Evolutionary conservation across 2,888 invertebrate genomes (phyloP).

Genomic region (Merodon equestris): DNA sequence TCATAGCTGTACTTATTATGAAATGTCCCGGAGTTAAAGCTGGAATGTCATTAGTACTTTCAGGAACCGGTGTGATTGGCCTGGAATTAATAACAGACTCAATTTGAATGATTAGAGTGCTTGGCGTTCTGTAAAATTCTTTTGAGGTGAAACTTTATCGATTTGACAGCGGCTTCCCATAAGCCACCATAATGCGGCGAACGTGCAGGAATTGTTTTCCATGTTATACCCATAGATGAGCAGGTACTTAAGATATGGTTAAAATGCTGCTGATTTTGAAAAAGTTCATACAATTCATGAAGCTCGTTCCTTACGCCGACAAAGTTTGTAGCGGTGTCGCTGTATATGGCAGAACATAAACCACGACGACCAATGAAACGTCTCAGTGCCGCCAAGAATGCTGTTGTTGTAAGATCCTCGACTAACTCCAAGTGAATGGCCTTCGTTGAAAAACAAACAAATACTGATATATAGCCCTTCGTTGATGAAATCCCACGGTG

Average conservation of each 20-base stretch:
- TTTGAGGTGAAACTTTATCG: slow-evolving; percentile 28
- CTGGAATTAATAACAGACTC: slow-evolving; percentile 52
- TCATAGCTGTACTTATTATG: slow-evolving; percentile 50
- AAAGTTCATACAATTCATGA: slow-evolving; percentile 20
- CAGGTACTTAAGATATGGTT: slow-evolving; percentile 30
- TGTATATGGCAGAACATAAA: slow-evolving; percentile 40
- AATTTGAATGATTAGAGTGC: slow-evolving; percentile 40
- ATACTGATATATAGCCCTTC: slow-evolving; percentile 6
- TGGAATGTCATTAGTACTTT: slow-evolving; percentile 40
- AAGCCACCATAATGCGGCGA: slow-evolving; percentile 59
- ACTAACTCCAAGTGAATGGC: slow-evolving; percentile 57
- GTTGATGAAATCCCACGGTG: too few relatives aligned
- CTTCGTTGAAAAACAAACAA: slow-evolving; percentile 53
- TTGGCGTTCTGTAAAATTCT: slow-evolving; percentile 23
- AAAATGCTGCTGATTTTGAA: slow-evolving; percentile 26
- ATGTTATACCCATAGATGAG: slow-evolving; percentile 34
- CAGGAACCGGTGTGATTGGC: slow-evolving; percentile 52
- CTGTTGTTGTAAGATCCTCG: slow-evolving; percentile 43
- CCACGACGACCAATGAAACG: slow-evolving; percentile 54
- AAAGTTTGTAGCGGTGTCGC: slow-evolving; percentile 61
- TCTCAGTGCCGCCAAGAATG: slow-evolving; percentile 48
- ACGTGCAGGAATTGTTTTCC: slow-evolving; percentile 58
- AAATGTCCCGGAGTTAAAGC: slow-evolving; percentile 59
- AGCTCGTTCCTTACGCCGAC: slow-evolving; percentile 52
- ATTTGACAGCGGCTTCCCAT: slow-evolving; percentile 43